Base-by-base conservation (phyloP, 2,113 vertebrate species). In the Chlorocebus sabaeus region DNA sequence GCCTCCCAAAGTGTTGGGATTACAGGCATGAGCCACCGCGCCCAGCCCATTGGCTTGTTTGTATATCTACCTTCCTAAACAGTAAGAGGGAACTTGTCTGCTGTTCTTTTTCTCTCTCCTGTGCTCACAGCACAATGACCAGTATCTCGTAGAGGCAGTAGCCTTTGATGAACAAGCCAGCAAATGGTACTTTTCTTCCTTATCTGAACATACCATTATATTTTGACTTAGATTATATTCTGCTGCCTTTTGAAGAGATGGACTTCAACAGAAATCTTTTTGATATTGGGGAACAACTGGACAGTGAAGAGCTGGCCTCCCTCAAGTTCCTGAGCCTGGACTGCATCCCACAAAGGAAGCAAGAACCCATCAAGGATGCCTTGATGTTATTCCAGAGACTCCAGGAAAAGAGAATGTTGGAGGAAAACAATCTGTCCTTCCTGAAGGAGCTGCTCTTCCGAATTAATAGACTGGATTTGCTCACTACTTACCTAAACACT, bases 271-370 rank as follows among this genome's bases (percentile, higher is more conserved):
- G 1, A 6, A 57, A 97, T 40, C 98, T 99, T 68, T 98, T 97
- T 81, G 5, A 18, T 0, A 92, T 99, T 48, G 90, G 96, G 52
- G 97, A 98, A 20, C 92, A 98, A 12, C 95, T 99, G 89, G 92
- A 7, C 75, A 97, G 97, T 35, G 92, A 94, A 0, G 68, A 99
- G 12, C 18, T 99, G 67, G 91, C 1, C 0, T 97, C 95, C 64
- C 98, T 99, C 64, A 99, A 99, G 61, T 99, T 99, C 90, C 98
- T 99, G 40, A 98, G 98, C 97, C 59, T 96, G 96, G 98, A 98
- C 0, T 0, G 97, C 43, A 48, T 99, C 25, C 79, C 97, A 2
- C 84, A 85, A 25, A 90, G 50, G 81, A 98, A 94, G 50, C 98
- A 98, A 59, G 98, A 99, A 85, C 45, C 68, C 70, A 98, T 98